Conservation (phyloP, 2,888 invertebrate genomes). For the Allophyes oxyacanthae region DNA sequence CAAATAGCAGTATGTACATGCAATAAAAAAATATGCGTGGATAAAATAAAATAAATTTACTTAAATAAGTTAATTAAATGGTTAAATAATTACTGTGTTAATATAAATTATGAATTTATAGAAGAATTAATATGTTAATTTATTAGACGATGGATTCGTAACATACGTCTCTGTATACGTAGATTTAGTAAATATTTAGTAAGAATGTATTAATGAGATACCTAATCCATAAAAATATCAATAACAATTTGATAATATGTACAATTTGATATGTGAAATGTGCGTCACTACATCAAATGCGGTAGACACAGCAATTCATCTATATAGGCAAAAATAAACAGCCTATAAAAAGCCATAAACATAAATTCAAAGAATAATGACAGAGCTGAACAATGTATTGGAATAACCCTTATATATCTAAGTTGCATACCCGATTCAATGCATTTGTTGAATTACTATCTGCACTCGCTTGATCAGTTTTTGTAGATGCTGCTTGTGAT, state of each 20-base stretch:
- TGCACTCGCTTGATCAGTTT: slow-evolving; percentile 39
- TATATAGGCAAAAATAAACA: slow-evolving; percentile 9
- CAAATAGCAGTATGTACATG: slow-evolving; percentile 5
- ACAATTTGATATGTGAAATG: too few relatives aligned
- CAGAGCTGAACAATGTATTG: slow-evolving; percentile 5
- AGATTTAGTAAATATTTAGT: not conserved
- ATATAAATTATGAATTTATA: too few relatives aligned
- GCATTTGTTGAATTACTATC: slow-evolving; percentile 56
- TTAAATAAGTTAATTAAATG: not conserved
- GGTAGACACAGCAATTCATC: slow-evolving; percentile 9
- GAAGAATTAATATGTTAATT: too few relatives aligned
- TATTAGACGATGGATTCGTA: too few relatives aligned
- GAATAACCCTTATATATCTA: slow-evolving; percentile 12
- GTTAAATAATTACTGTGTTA: not conserved
- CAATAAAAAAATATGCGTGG: slow-evolving; percentile 11
- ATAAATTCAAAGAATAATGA: slow-evolving; percentile 15
- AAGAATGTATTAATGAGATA: not conserved
- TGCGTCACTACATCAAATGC: slow-evolving; percentile 1
- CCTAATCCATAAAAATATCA: not conserved
- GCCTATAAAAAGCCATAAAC: too few relatives aligned
- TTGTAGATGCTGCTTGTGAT: slow-evolving; percentile 34
- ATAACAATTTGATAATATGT: slow-evolving; percentile 1
- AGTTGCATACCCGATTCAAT: slow-evolving; percentile 65
- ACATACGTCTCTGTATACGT: too few relatives aligned
- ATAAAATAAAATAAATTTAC: slow-evolving; percentile 4